These are phyloP conservation scores for Fundulus diaphanus DNA, from an alignment of 2,797 vertebrate species.

Conservation along the genomic window DNA sequence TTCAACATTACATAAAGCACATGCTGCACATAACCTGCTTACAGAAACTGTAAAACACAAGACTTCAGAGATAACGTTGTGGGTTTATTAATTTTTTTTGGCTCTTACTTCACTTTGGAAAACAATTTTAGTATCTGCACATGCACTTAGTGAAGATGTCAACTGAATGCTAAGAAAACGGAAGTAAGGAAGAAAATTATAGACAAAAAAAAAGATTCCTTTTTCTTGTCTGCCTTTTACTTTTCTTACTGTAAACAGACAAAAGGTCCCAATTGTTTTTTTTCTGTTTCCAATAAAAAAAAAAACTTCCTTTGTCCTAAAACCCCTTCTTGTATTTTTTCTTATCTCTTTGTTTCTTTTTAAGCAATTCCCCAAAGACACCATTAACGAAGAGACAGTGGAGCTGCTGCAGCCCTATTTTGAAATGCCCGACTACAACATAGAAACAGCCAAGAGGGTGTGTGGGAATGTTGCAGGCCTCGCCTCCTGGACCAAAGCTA, in stretches of 20 bases:
- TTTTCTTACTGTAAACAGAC: background rate
- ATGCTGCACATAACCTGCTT: background rate
- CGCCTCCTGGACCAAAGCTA: conserved; percentile 97
- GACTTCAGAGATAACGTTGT: background rate
- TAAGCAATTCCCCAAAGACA: conserved; percentile 97
- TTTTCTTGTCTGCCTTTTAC: background rate
- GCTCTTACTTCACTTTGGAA: background rate
- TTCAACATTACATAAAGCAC: background rate
- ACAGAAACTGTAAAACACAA: background rate
- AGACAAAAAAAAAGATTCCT: too few species aligned
- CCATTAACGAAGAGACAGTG: conserved; percentile 93
- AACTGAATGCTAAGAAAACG: background rate
- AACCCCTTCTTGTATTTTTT: background rate
- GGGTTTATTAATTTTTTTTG: background rate
- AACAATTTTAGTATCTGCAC: background rate
- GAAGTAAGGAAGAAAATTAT: background rate
- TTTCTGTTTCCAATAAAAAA: background rate
- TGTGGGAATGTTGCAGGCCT: conserved; percentile 96
- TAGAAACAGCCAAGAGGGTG: conserved; percentile 92
- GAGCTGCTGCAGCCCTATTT: conserved; percentile 94
- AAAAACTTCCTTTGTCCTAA: background rate
- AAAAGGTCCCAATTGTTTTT: conserved; percentile 1
- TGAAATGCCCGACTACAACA: conserved; percentile 94
- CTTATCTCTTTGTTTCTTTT: conserved; percentile 12
- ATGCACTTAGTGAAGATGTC: background rate